Evolutionary conservation across 2,888 invertebrate species (phyloP).

Genomic region (Drosophila conformis): DNA sequence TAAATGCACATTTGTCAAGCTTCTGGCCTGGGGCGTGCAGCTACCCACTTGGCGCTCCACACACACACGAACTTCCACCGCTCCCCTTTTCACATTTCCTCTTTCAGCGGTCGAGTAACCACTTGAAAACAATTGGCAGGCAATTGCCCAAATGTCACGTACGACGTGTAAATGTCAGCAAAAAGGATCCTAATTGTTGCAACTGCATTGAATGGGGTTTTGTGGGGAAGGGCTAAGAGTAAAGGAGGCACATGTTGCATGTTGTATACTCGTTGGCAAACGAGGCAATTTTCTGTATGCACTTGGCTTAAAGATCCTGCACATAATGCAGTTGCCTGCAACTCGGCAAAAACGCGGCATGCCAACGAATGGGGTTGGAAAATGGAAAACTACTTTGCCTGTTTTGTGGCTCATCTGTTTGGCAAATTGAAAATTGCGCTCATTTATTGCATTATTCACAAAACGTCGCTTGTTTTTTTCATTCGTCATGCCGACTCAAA

Average conservation of each 20-base stretch:
- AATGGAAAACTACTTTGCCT: conserved; percentile 18
- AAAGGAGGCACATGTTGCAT: conserved; percentile 53
- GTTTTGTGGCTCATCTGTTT: conserved; percentile 75
- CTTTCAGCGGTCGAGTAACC: conserved; percentile 19
- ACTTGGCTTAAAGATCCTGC: conserved; percentile 54
- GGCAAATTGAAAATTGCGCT: conserved; percentile 74
- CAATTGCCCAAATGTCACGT: conserved; percentile 77
- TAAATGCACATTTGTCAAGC: conserved; percentile 77
- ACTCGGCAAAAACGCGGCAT: too few relatives aligned
- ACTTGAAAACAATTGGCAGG: conserved; percentile 57
- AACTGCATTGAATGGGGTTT: conserved; percentile 1
- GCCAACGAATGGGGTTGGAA: conserved; percentile 1
- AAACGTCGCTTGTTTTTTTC: conserved; percentile 26
- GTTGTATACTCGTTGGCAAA: conserved; percentile 48
- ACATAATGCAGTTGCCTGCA: conserved; percentile 28
- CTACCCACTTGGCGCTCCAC: not conserved
- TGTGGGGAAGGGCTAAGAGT: too few relatives aligned
- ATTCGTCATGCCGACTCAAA: conserved; percentile 58
- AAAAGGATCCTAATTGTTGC: conserved; percentile 70
- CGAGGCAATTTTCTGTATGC: conserved; percentile 42
- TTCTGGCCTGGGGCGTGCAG: conserved; percentile 46
- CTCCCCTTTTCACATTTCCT: not conserved
- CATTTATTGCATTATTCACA: conserved; percentile 74
- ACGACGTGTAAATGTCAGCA: conserved; percentile 65
- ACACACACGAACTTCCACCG: not conserved